These are phyloP conservation scores for Pampusana beccarii DNA, from an alignment of 2,113 vertebrate species.

Conservation along the genomic window DNA sequence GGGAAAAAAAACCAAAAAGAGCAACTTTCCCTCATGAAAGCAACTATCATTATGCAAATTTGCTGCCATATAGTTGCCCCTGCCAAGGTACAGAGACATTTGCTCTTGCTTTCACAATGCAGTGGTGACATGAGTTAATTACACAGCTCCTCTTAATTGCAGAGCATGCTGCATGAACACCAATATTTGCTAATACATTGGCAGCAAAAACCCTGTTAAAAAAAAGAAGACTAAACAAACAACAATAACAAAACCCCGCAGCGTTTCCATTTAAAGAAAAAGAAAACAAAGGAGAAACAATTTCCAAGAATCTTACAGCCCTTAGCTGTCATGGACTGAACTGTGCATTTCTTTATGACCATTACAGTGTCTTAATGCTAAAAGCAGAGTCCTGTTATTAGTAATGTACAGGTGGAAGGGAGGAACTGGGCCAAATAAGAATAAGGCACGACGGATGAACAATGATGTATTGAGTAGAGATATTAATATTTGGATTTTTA, in stretches of 20 bases:
- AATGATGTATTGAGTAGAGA: neutral
- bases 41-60: neutral
- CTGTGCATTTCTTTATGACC: neutral
- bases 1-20: neutral
- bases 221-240: neutral
- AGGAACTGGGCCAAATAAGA: neutral
- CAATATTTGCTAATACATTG: slow-evolving; percentile 31
- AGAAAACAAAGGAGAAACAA: neutral
- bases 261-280: slow-evolving; percentile 16
- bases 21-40: neutral
- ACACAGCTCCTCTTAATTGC: slow-evolving; percentile 52
- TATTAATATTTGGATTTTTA: neutral
- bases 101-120: slow-evolving; percentile 4
- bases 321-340: neutral
- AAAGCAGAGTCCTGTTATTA: neutral
- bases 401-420: neutral
- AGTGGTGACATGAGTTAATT: slow-evolving; percentile 31
- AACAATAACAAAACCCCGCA: neutral
- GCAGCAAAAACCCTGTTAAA: neutral
- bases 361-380: neutral
- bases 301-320: neutral
- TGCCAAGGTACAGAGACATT: neutral
- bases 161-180: slow-evolving; percentile 20
- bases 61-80: neutral
- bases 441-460: neutral